Conservation (phyloP, 2,797 vertebrate genomes). For the Hyperoplus immaculatus region DNA sequence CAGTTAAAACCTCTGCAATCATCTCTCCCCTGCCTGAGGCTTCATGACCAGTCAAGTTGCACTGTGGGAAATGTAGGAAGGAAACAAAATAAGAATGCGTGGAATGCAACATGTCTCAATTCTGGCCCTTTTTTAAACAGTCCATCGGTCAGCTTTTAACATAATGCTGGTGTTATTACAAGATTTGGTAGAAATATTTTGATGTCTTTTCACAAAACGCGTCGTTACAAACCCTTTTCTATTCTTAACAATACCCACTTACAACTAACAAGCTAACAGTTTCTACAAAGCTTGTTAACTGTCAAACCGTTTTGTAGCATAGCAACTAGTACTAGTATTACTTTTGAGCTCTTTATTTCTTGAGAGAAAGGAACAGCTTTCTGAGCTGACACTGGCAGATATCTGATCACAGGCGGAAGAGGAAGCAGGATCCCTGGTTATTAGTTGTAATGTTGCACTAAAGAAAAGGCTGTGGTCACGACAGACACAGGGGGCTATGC, state of each 20-base stretch:
- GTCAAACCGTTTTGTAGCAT: slow-evolving; percentile 16
- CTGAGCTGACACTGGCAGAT: not conserved
- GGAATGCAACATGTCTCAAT: not conserved
- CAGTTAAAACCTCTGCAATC: not conserved
- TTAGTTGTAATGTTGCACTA: not conserved
- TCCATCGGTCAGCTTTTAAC: no score
- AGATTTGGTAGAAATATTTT: no score
- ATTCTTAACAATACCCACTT: no score
- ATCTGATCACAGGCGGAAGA: slow-evolving; percentile 1
- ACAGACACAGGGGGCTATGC: not conserved
- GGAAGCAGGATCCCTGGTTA: no score
- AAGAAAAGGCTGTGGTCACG: not conserved
- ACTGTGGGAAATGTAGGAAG: not conserved
- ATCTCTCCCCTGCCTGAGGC: no score
- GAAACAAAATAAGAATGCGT: not conserved
- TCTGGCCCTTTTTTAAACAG: not conserved
- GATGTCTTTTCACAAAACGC: no score
- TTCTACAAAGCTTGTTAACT: not conserved
- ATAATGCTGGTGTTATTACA: no score
- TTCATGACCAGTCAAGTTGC: not conserved
- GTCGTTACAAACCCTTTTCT: no score
- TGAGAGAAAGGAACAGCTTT: not conserved
- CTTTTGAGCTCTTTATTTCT: not conserved
- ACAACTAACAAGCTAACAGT: no score
- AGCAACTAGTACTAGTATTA: slow-evolving; percentile 8